Percentiles rank a stretch among this genome's conserved stretches.
Evolutionary conservation across 2,888 invertebrate species (phyloP).

Genomic region (Tenthredo amoena): DNA sequence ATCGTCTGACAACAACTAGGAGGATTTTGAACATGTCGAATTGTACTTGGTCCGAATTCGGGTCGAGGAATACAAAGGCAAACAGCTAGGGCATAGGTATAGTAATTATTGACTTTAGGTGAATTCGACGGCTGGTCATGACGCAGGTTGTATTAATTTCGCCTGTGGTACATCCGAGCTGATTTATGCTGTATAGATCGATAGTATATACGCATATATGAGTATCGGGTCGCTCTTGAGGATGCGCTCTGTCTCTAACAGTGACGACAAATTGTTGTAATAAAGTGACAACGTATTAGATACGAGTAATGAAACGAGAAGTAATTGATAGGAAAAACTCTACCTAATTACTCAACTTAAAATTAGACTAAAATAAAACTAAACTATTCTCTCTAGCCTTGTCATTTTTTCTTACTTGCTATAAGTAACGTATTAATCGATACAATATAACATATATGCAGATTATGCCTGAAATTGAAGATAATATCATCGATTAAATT

Average conservation of each 20-base stretch:
- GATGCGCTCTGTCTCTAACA: constrained; percentile 35
- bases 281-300: constrained; percentile 1
- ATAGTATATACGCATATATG: background rate
- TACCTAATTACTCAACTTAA: background rate
- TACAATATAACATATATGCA: constrained; percentile 9
- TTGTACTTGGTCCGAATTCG: background rate
- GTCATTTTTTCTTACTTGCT: constrained; percentile 49
- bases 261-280: constrained; percentile 33
- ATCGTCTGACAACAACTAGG: background rate
- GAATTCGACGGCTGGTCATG: background rate
- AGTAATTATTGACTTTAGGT: constrained; percentile 27
- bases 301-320: constrained; percentile 8
- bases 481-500: constrained; percentile 38
- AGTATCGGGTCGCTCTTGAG: constrained; percentile 7
- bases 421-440: constrained; percentile 1
- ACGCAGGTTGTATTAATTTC: background rate
- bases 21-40: background rate
- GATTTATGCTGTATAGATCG: constrained; percentile 29
- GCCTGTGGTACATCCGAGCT: background rate
- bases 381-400: constrained; percentile 51
- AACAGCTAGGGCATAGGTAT: background rate
- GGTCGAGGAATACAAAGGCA: constrained; percentile 7
- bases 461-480: constrained; percentile 36
- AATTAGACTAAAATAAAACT: constrained; percentile 29
- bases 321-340: constrained; percentile 8